phyloP scores from a whole-genome alignment of 2,797 vertebrate genomes.

The Tokudaia muenninki region DNA sequence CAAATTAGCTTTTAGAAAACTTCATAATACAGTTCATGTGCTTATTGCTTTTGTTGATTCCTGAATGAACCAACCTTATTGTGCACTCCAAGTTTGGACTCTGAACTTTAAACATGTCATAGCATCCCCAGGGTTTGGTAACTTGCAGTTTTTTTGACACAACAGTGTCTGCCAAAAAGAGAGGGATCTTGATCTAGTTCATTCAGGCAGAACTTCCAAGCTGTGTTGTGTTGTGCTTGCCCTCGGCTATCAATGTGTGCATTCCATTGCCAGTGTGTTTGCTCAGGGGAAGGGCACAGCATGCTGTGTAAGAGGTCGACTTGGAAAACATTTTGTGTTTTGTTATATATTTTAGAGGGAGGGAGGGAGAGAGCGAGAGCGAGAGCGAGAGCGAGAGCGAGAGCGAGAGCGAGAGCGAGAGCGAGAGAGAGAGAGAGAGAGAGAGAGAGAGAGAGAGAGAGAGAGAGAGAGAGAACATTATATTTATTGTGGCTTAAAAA shows the following conservation, averaged over 20 bases:
- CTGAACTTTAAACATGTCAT: background rate
- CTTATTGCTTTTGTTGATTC: constrained; percentile 4
- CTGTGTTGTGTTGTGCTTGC: background rate
- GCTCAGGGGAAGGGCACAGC: background rate
- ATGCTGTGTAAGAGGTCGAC: background rate
- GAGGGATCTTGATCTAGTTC: background rate
- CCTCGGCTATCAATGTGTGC: background rate
- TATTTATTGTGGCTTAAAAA: background rate
- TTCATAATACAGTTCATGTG: constrained; percentile 18
- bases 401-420: background rate
- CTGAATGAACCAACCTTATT: background rate
- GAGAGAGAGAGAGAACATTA: background rate
- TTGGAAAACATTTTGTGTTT: constrained; percentile 39
- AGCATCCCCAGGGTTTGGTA: background rate
- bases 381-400: too few species aligned
- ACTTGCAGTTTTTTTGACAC: background rate
- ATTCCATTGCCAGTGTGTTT: background rate
- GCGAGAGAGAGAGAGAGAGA: too few species aligned
- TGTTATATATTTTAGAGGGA: background rate
- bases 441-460: background rate
- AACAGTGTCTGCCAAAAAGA: background rate
- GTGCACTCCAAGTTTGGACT: background rate
- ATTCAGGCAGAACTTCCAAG: background rate
- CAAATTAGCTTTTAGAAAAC: constrained; percentile 39
- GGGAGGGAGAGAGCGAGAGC: too few species aligned